Percentiles rank a stretch among this genome's conserved stretches.
These are phyloP conservation scores for Poeciliopsis presidionis DNA, from an alignment of 2,797 vertebrate species.

Conservation along the genomic window DNA sequence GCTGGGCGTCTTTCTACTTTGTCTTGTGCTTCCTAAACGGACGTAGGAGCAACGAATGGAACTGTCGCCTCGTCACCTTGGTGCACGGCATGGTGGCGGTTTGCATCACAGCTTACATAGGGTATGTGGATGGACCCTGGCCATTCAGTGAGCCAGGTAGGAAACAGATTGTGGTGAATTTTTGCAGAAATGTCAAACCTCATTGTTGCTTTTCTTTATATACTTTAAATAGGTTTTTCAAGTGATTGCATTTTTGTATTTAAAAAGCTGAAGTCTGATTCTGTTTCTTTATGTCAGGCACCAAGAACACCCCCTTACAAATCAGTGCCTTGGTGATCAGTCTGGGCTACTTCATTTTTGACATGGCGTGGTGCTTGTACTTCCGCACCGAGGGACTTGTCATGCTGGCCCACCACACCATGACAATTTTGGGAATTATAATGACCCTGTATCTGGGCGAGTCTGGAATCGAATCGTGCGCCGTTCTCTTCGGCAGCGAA, in stretches of 20 bases:
- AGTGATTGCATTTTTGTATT: background rate
- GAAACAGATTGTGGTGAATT: slow-evolving; percentile 1
- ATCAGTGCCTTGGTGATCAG: slow-evolving; percentile 88
- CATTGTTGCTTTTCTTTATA: background rate
- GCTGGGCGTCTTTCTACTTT: slow-evolving; percentile 88
- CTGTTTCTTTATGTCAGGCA: slow-evolving; percentile 78
- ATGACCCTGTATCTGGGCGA: slow-evolving; percentile 88
- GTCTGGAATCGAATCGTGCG: slow-evolving; percentile 91
- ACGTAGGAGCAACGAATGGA: slow-evolving; percentile 88
- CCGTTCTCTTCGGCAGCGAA: slow-evolving; percentile 95
- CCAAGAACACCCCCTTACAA: slow-evolving; percentile 91
- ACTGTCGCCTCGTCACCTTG: slow-evolving; percentile 93
- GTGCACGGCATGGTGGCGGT: slow-evolving; percentile 90
- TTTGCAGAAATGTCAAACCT: background rate
- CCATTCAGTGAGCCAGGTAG: slow-evolving; percentile 92
- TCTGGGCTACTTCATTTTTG: slow-evolving; percentile 95
- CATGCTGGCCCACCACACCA: slow-evolving; percentile 94
- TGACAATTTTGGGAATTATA: slow-evolving; percentile 94
- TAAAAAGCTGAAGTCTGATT: slow-evolving; percentile 29
- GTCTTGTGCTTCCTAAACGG: slow-evolving; percentile 84
- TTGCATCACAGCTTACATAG: slow-evolving; percentile 90
- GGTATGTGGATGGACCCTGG: slow-evolving; percentile 96
- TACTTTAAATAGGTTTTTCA: background rate
- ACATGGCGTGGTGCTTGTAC: slow-evolving; percentile 95
- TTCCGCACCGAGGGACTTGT: slow-evolving; percentile 92